Conservation (phyloP, 2,888 invertebrate genomes). For the Athetis lepigone region DNA sequence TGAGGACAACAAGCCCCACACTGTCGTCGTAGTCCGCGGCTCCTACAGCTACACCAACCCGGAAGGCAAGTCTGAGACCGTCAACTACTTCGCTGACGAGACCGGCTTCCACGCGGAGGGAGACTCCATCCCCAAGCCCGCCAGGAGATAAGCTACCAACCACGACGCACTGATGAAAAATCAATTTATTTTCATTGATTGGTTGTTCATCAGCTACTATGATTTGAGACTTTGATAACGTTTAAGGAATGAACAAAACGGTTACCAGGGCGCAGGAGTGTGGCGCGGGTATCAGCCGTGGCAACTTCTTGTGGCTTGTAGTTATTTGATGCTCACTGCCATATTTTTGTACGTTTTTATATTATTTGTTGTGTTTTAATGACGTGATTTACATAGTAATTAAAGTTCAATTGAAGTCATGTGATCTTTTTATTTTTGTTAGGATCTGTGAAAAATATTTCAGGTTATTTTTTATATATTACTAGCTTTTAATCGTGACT, state of each 20-base stretch:
- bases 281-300: slow-evolving; percentile 13
- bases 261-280: slow-evolving; percentile 27
- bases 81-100: slow-evolving; percentile 91
- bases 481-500: too few relatives aligned
- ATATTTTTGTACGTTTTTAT: slow-evolving; percentile 71
- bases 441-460: too few relatives aligned
- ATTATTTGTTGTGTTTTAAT: slow-evolving; percentile 67
- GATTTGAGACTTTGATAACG: slow-evolving; percentile 38
- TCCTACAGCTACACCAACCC: slow-evolving; percentile 89
- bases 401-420: slow-evolving; percentile 51
- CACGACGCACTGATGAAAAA: slow-evolving; percentile 46
- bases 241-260: slow-evolving; percentile 55
- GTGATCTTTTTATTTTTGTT: slow-evolving; percentile 21
- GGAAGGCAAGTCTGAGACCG: slow-evolving; percentile 88
- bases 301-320: slow-evolving; percentile 46
- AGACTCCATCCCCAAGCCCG: slow-evolving; percentile 90
- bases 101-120: slow-evolving; percentile 92
- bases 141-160: slow-evolving; percentile 67
- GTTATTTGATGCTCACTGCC: slow-evolving; percentile 70
- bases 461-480: too few relatives aligned
- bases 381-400: slow-evolving; percentile 37
- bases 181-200: slow-evolving; percentile 47
- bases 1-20: slow-evolving; percentile 90
- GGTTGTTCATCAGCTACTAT: slow-evolving; percentile 25
- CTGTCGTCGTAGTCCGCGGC: slow-evolving; percentile 91